These are phyloP conservation scores for Heterohyrax brucei DNA, from an alignment of 2,797 vertebrate species.

Conservation along the genomic window DNA sequence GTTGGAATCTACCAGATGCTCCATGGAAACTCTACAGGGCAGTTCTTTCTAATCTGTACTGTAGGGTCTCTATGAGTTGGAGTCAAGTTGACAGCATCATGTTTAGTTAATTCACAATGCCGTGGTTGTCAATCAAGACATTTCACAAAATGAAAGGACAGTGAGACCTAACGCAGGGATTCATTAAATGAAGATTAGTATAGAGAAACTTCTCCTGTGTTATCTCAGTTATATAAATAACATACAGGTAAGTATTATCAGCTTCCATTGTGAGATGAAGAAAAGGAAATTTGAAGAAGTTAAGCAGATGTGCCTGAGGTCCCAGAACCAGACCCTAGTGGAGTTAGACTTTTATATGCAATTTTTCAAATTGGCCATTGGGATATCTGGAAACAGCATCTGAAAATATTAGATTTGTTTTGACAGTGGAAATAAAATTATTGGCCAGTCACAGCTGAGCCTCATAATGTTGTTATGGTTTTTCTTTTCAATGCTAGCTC, in stretches of 20 bases:
- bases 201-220: background rate
- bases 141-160: constrained; percentile 42
- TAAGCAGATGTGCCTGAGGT: background rate
- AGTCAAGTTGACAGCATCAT: no score
- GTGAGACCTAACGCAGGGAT: background rate
- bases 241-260: background rate
- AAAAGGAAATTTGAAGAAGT: background rate
- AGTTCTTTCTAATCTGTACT: no score
- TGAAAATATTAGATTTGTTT: background rate
- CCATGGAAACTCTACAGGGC: no score
- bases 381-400: background rate
- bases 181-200: constrained; percentile 10
- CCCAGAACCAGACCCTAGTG: background rate
- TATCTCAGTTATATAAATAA: background rate
- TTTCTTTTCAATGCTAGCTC: background rate
- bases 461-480: background rate
- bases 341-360: background rate
- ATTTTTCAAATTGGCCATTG: background rate
- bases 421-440: constrained; percentile 37
- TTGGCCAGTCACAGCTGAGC: background rate
- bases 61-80: no score
- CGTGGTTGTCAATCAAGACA: background rate
- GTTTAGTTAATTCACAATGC: background rate
- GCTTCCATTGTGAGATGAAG: constrained; percentile 13
- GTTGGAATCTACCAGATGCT: no score